Percentiles rank a stretch among this genome's conserved stretches.
These are phyloP conservation scores for Eristalis pertinax DNA, from an alignment of 2,888 invertebrate species.

Conservation along the genomic window DNA sequence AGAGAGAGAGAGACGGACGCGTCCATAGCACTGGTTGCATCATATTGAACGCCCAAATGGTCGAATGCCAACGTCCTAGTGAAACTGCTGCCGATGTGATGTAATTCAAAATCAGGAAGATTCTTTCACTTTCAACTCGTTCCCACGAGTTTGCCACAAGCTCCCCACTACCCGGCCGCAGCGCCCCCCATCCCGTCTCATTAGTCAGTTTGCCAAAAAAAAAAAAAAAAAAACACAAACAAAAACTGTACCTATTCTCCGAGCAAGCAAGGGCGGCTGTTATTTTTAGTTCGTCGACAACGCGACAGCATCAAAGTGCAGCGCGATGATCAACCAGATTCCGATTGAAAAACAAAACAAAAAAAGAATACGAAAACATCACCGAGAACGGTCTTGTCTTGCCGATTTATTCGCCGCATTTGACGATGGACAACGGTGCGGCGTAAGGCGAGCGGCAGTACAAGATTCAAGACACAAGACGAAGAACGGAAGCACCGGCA, in stretches of 20 bases:
- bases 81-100: slow-evolving; percentile 26
- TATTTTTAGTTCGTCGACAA: neutral
- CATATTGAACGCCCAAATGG: neutral
- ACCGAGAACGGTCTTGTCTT: neutral
- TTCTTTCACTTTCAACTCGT: slow-evolving; percentile 25
- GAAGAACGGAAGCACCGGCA: neutral
- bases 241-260: neutral
- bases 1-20: neutral
- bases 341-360: slow-evolving; percentile 23
- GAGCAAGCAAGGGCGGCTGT: neutral
- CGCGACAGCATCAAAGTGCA: neutral
- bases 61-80: neutral
- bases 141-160: neutral
- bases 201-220: neutral
- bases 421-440: neutral
- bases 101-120: slow-evolving; percentile 23
- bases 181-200: neutral
- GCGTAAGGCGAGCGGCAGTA: neutral
- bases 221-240: no score
- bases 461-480: no score
- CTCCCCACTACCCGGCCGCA: neutral
- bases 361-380: neutral
- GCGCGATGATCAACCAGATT: neutral
- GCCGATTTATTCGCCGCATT: neutral
- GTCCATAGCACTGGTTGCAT: slow-evolving; percentile 3